Conservation (phyloP, 2,888 invertebrate genomes). For the Clivina fossor region DNA sequence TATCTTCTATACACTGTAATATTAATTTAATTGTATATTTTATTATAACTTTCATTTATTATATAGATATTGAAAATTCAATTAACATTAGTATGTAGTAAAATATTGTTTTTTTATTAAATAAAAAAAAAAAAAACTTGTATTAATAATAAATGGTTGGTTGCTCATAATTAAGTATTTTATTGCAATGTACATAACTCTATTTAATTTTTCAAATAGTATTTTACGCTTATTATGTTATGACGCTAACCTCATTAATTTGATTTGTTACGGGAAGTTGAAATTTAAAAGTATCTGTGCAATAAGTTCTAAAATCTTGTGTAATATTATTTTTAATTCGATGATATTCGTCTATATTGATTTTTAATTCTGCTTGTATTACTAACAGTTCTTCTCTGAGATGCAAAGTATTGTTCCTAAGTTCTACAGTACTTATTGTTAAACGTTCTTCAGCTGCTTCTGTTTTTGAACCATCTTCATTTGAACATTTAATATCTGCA, state of each 20-base stretch:
- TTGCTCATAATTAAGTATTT: too few species aligned
- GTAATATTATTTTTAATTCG: conserved; percentile 44
- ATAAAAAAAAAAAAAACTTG: too few species aligned
- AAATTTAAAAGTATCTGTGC: conserved; percentile 43
- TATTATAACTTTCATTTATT: not conserved
- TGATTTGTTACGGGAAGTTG: conserved; percentile 33
- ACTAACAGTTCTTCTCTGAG: conserved; percentile 48
- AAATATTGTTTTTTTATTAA: too few species aligned
- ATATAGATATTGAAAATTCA: not conserved
- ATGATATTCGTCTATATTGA: conserved; percentile 43
- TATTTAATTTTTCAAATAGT: too few species aligned
- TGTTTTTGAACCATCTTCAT: not conserved
- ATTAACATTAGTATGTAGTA: too few species aligned
- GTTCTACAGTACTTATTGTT: conserved; percentile 26
- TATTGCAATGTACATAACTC: too few species aligned
- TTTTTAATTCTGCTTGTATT: conserved; percentile 45
- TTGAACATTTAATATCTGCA: conserved; percentile 3
- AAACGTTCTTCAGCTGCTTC: conserved; percentile 15
- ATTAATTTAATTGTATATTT: conserved; percentile 2
- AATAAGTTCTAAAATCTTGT: conserved; percentile 47
- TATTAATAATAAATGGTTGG: too few species aligned
- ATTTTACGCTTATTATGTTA: too few species aligned
- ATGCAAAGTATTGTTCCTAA: conserved; percentile 27
- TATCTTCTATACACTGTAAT: conserved; percentile 24
- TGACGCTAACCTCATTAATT: conserved; percentile 18